phyloP scores from a whole-genome alignment of 2,797 vertebrate genomes.

The Poeciliopsis presidionis region DNA sequence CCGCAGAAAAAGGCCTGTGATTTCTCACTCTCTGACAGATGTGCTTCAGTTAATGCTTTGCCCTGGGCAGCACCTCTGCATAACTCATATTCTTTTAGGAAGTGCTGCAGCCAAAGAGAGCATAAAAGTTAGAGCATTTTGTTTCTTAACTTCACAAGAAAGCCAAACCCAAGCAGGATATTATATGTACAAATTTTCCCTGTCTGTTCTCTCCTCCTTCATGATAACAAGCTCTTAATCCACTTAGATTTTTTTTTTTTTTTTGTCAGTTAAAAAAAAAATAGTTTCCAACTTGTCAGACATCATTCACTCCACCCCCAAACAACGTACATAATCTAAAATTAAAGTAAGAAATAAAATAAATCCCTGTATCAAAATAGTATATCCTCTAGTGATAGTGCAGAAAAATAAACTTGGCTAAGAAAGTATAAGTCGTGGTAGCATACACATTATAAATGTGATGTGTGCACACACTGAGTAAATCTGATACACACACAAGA shows the following conservation, averaged over 20 bases:
- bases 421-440: conserved; percentile 13
- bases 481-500: conserved; percentile 11
- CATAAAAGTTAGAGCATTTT: conserved; percentile 40
- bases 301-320: conserved; percentile 47
- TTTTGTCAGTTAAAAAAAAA: conserved; percentile 36
- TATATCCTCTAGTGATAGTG: conserved; percentile 33
- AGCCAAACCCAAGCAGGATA: conserved; percentile 39
- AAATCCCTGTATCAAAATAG: conserved; percentile 37
- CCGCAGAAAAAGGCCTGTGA: conserved; percentile 23
- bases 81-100: conserved; percentile 56
- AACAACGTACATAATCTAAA: conserved; percentile 53
- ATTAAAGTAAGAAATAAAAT: conserved; percentile 16
- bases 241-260: conserved; percentile 49
- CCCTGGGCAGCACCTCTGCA: conserved; percentile 51
- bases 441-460: conserved; percentile 22
- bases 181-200: conserved; percentile 50
- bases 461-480: not conserved
- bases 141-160: conserved; percentile 37
- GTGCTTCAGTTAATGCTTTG: conserved; percentile 47
- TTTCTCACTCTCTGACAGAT: conserved; percentile 47
- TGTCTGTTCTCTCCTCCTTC: conserved; percentile 35
- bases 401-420: conserved; percentile 34
- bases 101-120: conserved; percentile 26
- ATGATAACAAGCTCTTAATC: conserved; percentile 67
- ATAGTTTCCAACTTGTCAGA: conserved; percentile 45